phyloP scores from a whole-genome alignment of 2,797 vertebrate species.

The Coregonus suidteri region DNA sequence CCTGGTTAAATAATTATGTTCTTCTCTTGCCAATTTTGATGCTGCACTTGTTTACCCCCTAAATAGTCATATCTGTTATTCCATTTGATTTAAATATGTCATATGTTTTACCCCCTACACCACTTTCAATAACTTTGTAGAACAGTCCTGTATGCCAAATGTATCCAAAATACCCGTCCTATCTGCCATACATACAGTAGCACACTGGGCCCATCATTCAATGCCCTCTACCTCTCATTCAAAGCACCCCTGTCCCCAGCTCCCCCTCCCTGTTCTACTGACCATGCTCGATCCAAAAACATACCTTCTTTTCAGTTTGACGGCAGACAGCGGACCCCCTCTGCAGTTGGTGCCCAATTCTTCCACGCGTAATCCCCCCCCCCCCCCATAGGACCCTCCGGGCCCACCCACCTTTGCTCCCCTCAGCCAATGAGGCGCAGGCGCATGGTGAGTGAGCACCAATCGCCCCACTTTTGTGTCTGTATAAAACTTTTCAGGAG shows the following conservation, averaged over 20 bases:
- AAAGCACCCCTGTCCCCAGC: slow-evolving; percentile 38
- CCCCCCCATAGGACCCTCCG: slow-evolving; percentile 55
- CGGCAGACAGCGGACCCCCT: slow-evolving; percentile 55
- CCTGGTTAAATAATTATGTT: no score
- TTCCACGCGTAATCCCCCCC: slow-evolving; percentile 38
- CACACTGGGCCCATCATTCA: slow-evolving; percentile 9
- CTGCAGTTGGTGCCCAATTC: slow-evolving; percentile 71
- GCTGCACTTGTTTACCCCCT: no score
- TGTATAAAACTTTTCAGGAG: slow-evolving; percentile 80
- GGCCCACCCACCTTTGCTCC: slow-evolving; percentile 62
- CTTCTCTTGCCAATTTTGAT: no score
- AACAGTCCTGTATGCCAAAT: no score
- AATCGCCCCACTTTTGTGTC: slow-evolving; percentile 70
- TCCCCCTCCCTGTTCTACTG: slow-evolving; percentile 55
- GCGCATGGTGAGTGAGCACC: slow-evolving; percentile 59
- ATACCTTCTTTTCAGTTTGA: slow-evolving; percentile 76
- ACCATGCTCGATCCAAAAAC: slow-evolving; percentile 63
- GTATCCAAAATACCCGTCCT: not conserved
- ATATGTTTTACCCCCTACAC: no score
- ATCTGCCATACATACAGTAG: slow-evolving; percentile 8
- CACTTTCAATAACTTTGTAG: no score
- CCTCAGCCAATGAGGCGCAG: slow-evolving; percentile 70
- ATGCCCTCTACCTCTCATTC: slow-evolving; percentile 59
- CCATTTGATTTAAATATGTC: no score
- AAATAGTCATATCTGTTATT: no score